Percentiles rank a stretch among this genome's conserved stretches.
Conservation (phyloP, 2,113 vertebrate species). For the Protomyctophum bolini region DNA sequence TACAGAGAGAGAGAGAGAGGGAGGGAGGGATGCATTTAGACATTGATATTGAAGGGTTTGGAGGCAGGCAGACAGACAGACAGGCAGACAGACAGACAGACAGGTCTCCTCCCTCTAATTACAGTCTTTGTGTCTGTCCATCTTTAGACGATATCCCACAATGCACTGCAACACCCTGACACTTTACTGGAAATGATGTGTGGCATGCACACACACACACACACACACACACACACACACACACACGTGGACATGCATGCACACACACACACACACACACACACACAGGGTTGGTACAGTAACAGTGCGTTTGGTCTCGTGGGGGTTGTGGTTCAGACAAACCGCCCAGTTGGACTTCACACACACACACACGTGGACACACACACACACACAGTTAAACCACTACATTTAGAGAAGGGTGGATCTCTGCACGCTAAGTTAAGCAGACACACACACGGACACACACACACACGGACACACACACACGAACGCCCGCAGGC, state of each 20-base stretch:
- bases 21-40: constrained; percentile 1
- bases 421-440: not conserved
- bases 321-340: too few relatives aligned
- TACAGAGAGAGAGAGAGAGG: not conserved
- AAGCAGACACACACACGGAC: not conserved
- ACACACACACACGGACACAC: not conserved
- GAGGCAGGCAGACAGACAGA: not conserved
- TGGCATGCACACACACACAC: not conserved
- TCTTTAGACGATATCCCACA: constrained; percentile 63
- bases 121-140: constrained; percentile 55
- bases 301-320: too few relatives aligned
- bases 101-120: constrained; percentile 58
- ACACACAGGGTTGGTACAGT: not conserved
- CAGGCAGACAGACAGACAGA: constrained; percentile 36
- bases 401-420: too few relatives aligned
- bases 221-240: constrained; percentile 3
- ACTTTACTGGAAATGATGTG: constrained; percentile 63
- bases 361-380: not conserved
- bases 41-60: not conserved
- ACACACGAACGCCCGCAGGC: not conserved
- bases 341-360: not conserved
- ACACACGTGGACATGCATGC: not conserved
- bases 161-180: constrained; percentile 60
- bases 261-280: not conserved
- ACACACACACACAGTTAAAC: too few relatives aligned